Percentiles rank a stretch among this genome's conserved stretches.
Conservation (phyloP, 2,888 invertebrate species). For the Helicoverpa assulta region DNA sequence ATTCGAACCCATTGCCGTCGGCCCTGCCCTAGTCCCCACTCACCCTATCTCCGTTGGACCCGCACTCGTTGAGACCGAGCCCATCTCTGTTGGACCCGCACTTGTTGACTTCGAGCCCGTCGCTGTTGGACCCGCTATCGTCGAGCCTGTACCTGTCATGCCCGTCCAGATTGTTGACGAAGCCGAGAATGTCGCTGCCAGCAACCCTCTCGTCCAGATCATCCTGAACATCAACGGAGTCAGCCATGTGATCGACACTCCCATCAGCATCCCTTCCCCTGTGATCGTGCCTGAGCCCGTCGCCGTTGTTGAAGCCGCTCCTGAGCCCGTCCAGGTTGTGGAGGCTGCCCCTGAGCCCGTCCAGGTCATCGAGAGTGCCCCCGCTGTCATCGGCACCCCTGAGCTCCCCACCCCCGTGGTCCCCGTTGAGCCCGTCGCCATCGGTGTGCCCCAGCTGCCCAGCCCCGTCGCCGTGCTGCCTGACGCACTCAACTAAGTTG, state of each 20-base stretch:
- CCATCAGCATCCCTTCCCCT: constrained; percentile 26
- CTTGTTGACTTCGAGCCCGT: constrained; percentile 45
- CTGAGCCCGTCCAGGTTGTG: constrained; percentile 32
- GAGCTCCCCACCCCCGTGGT: constrained; percentile 29
- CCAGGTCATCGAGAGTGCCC: constrained; percentile 26
- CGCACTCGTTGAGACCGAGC: constrained; percentile 36
- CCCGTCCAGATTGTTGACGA: constrained; percentile 30
- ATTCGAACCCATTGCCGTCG: constrained; percentile 49
- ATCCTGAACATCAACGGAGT: constrained; percentile 69
- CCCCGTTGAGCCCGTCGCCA: constrained; percentile 19
- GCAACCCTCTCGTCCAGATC: constrained; percentile 68
- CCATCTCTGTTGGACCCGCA: constrained; percentile 43
- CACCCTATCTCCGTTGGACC: constrained; percentile 48
- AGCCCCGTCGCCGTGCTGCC: constrained; percentile 37
- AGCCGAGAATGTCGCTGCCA: constrained; percentile 27
- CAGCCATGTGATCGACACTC: constrained; percentile 47
- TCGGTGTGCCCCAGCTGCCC: constrained; percentile 47
- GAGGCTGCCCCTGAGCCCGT: constrained; percentile 35
- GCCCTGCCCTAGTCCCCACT: constrained; percentile 44
- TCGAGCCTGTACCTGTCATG: constrained; percentile 23
- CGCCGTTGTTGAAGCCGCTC: constrained; percentile 21
- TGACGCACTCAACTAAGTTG: constrained; percentile 40
- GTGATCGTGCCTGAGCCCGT: constrained; percentile 22
- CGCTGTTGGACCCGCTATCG: constrained; percentile 28
- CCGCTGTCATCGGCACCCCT: constrained; percentile 32